Evolutionary conservation across 2,113 vertebrate species (phyloP).

Genomic region (Fulmarus glacialis): DNA sequence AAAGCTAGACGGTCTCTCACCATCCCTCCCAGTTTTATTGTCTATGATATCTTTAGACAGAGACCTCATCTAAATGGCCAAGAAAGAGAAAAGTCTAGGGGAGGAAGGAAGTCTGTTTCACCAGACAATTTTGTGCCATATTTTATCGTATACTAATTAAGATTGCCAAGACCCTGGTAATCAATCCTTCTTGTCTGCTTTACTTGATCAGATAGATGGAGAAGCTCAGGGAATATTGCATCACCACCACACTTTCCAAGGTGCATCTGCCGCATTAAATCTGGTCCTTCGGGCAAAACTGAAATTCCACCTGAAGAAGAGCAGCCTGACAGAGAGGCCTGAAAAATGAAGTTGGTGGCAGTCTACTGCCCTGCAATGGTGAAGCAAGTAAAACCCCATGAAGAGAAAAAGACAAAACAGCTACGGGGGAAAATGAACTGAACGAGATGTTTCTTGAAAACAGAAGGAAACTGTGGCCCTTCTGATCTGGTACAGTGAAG

Average conservation of each 20-base stretch:
- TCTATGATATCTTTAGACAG: background rate
- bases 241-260: background rate
- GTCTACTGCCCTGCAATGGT: background rate
- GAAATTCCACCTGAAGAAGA: background rate
- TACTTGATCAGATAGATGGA: background rate
- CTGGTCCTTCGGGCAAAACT: background rate
- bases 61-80: background rate
- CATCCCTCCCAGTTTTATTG: background rate
- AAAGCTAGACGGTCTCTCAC: background rate
- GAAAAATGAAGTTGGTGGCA: background rate
- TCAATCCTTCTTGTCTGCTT: background rate
- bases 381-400: background rate
- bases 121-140: background rate
- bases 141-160: background rate
- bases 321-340: background rate
- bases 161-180: background rate
- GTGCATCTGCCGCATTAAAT: background rate
- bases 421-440: background rate
- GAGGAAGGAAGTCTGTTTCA: background rate
- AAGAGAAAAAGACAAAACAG: background rate
- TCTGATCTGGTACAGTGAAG: background rate
- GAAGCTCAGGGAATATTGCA: background rate
- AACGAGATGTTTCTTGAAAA: background rate
- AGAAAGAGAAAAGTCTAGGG: background rate
- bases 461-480: background rate